Evolutionary conservation across 2,113 vertebrate species (phyloP), one percentile per base, ranked within the genome.

Genomic region (Sander vitreus): DNA sequence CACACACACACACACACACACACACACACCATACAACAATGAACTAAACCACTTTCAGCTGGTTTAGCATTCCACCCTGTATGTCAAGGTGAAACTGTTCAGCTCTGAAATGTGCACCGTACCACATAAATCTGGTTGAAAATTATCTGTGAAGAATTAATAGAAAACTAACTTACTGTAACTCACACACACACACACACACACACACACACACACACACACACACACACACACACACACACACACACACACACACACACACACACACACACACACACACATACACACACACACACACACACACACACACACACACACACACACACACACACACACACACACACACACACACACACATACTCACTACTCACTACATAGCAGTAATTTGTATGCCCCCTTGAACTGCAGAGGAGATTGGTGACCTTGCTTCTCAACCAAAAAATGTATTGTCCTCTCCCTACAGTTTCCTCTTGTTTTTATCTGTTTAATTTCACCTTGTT

Each of bases 71-170:
- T 90, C 66, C 68, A 71, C 57, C 39, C 36, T 71, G 21, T 50
- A 51, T 2, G 14, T 66, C 75, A 90, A 90, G 90, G 91, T 90
- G 84, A 91, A 89, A 81, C 43, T 55, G 58, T 59, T 78, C 51
- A 70, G 55, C 65, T 82, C 59, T 39, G 33, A 79, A 67, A 72
- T 76, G 50, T 54, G 39, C 0, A 51, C 6, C 1, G 19, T 27
- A n/a, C n/a, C n/a, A n/a, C n/a, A n/a, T n/a, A 73, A 51, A 51
- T 30, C 39, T 73, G 78, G 92, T 92, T 93, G 90, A 88, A 89
- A 33, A 90, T 90, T 84, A 72, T 66, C 69, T 48, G 12, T 63
- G 6, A 33, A 33, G 43, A 65, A 64, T 76, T 48, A 53, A 70
- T 64, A 62, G 2, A 36, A 81, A 84, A 76, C 63, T 36, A 21